Percentiles rank a stretch among this genome's conserved stretches.
Evolutionary conservation across 2,797 vertebrate genomes (phyloP).

Genomic region (Caiman crocodilus): DNA sequence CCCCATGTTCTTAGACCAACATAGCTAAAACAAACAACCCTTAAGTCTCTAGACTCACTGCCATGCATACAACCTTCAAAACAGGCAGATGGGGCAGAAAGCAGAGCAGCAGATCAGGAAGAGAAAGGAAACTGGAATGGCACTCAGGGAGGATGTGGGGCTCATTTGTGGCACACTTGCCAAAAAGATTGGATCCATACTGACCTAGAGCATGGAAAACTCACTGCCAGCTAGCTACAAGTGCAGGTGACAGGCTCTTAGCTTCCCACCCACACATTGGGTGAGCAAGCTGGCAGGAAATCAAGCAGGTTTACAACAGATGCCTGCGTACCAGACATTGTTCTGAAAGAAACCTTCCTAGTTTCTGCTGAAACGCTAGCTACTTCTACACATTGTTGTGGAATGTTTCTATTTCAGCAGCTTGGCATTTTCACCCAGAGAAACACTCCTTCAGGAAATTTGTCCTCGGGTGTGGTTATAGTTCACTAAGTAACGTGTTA

Average conservation of each 20-base stretch:
- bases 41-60: too few species aligned
- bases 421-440: slow-evolving; percentile 7
- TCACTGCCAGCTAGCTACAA: background rate
- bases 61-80: too few species aligned
- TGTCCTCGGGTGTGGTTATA: slow-evolving; percentile 25
- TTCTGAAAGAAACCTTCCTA: background rate
- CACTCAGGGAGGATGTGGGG: too few species aligned
- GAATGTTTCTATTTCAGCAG: slow-evolving; percentile 14
- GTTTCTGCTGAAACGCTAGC: background rate
- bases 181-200: too few species aligned
- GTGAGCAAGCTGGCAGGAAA: background rate
- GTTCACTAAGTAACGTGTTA: slow-evolving; percentile 22
- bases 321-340: background rate
- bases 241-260: background rate
- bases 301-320: background rate
- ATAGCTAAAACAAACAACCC: too few species aligned
- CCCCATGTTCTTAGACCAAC: too few species aligned
- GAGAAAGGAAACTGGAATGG: too few species aligned
- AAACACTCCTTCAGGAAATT: slow-evolving; percentile 40
- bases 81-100: too few species aligned
- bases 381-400: background rate
- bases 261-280: background rate
- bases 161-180: too few species aligned
- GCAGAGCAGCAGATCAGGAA: too few species aligned
- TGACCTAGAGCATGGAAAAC: background rate